Conservation (phyloP, 2,797 vertebrate species). For the Pampus argenteus region DNA sequence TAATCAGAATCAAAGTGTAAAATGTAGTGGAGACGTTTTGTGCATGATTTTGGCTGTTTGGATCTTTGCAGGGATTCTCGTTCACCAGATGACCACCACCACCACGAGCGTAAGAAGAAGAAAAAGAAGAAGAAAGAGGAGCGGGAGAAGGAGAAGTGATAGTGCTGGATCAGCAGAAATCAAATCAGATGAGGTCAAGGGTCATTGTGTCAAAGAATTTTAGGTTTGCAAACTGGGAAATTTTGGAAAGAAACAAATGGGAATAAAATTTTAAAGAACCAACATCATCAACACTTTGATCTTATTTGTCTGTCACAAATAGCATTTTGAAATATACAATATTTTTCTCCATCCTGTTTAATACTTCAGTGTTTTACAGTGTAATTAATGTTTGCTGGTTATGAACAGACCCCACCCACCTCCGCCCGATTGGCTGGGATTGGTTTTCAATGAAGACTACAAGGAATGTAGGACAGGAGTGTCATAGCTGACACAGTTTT, state of each 20-base stretch:
- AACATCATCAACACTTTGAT: not conserved
- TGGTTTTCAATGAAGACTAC: not conserved
- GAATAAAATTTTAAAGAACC: conserved; percentile 44
- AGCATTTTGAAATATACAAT: not conserved
- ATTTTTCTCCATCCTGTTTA: not conserved
- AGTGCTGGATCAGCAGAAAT: not conserved
- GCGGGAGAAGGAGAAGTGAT: conserved; percentile 60
- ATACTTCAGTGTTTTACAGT: not conserved
- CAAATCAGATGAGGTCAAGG: conserved; percentile 3
- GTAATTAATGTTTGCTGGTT: not conserved
- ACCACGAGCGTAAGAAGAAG: conserved; percentile 87
- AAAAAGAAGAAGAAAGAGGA: conserved; percentile 76
- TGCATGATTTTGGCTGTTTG: not conserved
- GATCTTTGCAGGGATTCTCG: conserved; percentile 82
- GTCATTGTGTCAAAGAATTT: not conserved
- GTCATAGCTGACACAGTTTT: conserved; percentile 54
- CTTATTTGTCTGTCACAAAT: not conserved
- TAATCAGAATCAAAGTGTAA: too few species aligned
- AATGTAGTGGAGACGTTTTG: not conserved
- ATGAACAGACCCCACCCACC: not conserved
- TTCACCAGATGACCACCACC: conserved; percentile 85
- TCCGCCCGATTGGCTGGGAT: conserved; percentile 9
- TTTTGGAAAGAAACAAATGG: not conserved
- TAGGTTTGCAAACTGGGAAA: accelerated
- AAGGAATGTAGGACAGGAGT: conserved; percentile 67